Evolutionary conservation across 2,797 vertebrate genomes (phyloP).

Genomic region (Choloepus didactylus): DNA sequence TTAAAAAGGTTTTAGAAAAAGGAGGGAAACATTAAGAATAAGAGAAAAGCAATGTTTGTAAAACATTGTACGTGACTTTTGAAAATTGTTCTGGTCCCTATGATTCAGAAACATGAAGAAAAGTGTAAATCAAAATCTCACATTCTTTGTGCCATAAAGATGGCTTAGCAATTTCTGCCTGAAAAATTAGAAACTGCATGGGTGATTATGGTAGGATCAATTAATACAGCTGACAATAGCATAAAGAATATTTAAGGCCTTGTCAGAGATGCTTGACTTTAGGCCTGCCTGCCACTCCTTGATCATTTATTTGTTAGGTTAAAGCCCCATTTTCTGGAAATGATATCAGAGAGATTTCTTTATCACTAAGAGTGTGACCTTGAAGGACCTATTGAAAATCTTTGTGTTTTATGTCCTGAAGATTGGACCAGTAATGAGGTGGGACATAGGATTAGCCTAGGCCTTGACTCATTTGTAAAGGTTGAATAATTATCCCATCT

Average conservation of each 20-base stretch:
- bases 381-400: slow-evolving; percentile 45
- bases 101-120: slow-evolving; percentile 20
- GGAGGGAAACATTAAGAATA: not conserved
- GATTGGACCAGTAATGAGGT: not conserved
- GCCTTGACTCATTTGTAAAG: not conserved
- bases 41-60: not conserved
- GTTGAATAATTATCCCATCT: not conserved
- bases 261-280: not conserved
- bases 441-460: not conserved
- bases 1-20: slow-evolving; percentile 3
- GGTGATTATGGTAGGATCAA: not conserved
- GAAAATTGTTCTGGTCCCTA: not conserved
- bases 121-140: not conserved
- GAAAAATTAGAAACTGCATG: not conserved
- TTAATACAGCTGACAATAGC: not conserved
- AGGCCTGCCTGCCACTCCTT: not conserved
- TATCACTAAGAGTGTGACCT: not conserved
- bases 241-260: not conserved
- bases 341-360: not conserved
- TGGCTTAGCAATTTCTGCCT: not conserved
- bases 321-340: not conserved
- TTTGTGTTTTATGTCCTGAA: not conserved
- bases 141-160: not conserved
- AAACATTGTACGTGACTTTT: not conserved
- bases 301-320: not conserved